Base-by-base conservation (phyloP, 53 echinoderm and acorn worm species). In the Hippasteria phrygiana region DNA sequence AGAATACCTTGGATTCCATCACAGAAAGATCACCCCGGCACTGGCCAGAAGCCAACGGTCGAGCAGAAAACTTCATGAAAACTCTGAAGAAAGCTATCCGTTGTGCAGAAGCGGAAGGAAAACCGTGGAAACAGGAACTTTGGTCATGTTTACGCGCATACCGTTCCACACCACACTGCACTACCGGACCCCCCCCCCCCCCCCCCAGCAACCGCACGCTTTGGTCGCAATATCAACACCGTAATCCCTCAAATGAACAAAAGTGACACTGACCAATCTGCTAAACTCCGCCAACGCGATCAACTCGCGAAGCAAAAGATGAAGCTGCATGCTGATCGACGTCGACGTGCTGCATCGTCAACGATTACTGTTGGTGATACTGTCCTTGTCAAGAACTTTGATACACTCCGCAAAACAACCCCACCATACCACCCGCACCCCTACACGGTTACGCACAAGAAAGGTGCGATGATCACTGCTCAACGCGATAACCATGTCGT, bases 31-130 rank as follows among this genome's bases (percentile, higher is more conserved):
- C 42, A 91, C 90, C 17, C 91, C 91, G n/a, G 3, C 43, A 67
- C 40, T 91, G 89, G 87, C 89, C 89, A n/a, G 73, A 78, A 62
- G 91, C 89, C 51, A 91, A 91, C 43, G 91, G 94, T 14, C 78
- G 89, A 72, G 89, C 53, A 1, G 87, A 91, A 80, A 74, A 73
- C 10, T 89, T 91, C 34, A 94, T 91, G 91, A 80, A 87, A 81
- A 82, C 90, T 2, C 64, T 88, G 27, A 91, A 94, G 80, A 94
- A 94, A 55, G 88, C 89, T 18, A 3, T 69, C 32, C 85, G 91
- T 47, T 84, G 85, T 27, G 78, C 94, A 43, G 12, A 50, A 4
- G 71, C 75, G n/a, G 91, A 87, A 75, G 35, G 47, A 5, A 90
- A 86, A 33, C 71, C 78, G 1, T 93, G 93, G 93, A 86, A 90